Evolutionary conservation across 2,113 vertebrate genomes (phyloP).

Genomic region (Progne subis): DNA sequence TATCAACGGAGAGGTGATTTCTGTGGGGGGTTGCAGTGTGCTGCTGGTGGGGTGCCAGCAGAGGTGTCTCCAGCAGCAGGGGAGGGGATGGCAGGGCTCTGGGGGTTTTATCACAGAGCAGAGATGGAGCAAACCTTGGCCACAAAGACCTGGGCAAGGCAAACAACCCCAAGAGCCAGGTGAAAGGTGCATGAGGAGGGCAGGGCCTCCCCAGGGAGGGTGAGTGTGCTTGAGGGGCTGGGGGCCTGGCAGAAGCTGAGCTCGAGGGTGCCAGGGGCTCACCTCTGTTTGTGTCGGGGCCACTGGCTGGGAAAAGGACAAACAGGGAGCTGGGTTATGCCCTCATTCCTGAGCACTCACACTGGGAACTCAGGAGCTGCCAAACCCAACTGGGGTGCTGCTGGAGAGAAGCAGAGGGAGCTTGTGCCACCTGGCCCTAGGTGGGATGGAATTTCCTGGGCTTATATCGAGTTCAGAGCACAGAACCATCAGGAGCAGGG

Average conservation of each 20-base stretch:
- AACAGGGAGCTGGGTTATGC: no score
- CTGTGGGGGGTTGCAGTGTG: background rate
- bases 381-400: background rate
- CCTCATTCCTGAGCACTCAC: background rate
- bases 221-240: no score
- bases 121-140: background rate
- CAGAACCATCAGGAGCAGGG: rapidly evolving
- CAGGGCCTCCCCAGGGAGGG: background rate
- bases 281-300: background rate
- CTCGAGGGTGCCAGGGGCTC: rapidly evolving
- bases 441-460: rapidly evolving
- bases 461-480: rapidly evolving
- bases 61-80: background rate
- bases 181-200: rapidly evolving
- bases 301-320: background rate
- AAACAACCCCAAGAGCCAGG: no score
- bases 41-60: background rate
- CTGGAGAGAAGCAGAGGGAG: background rate
- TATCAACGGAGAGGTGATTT: background rate
- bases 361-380: background rate
- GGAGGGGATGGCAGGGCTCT: background rate
- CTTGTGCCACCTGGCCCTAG: background rate
- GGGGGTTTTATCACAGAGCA: background rate
- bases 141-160: background rate
- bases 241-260: background rate